Conservation (phyloP, 2,113 vertebrate species). For the Percopsis transmontana region DNA sequence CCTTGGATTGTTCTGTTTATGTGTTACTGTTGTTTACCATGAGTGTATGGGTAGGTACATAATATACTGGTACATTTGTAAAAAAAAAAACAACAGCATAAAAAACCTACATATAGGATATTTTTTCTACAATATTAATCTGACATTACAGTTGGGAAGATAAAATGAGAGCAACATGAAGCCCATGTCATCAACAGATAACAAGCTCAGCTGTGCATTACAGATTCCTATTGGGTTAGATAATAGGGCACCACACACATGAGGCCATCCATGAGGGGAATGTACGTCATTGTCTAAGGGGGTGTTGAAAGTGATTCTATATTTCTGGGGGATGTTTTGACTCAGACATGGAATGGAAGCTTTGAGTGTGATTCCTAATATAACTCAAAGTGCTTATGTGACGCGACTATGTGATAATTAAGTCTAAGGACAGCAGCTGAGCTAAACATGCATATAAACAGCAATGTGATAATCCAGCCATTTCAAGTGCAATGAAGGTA, state of each 20-base stretch:
- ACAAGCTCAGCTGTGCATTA: conserved; percentile 58
- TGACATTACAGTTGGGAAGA: conserved; percentile 23
- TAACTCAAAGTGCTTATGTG: conserved; percentile 58
- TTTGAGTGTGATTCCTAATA: conserved; percentile 58
- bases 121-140: background rate
- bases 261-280: conserved; percentile 43
- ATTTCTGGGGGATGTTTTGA: conserved; percentile 63
- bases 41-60: too few species aligned
- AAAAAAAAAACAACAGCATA: background rate
- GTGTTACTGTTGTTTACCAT: too few species aligned
- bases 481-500: conserved; percentile 73
- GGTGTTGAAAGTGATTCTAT: conserved; percentile 52
- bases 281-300: conserved; percentile 44
- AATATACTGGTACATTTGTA: background rate
- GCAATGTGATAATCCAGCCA: conserved; percentile 75
- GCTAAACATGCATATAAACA: conserved; percentile 71
- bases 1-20: too few species aligned
- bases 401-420: conserved; percentile 73
- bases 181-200: conserved; percentile 36
- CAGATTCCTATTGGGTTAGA: conserved; percentile 59
- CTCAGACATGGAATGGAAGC: conserved; percentile 52
- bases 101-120: background rate
- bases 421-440: conserved; percentile 69
- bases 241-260: conserved; percentile 30
- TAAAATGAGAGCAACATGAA: conserved; percentile 28